Conservation (phyloP, 1,140 invertebrate genomes). For the Drosophila sucinea region DNA sequence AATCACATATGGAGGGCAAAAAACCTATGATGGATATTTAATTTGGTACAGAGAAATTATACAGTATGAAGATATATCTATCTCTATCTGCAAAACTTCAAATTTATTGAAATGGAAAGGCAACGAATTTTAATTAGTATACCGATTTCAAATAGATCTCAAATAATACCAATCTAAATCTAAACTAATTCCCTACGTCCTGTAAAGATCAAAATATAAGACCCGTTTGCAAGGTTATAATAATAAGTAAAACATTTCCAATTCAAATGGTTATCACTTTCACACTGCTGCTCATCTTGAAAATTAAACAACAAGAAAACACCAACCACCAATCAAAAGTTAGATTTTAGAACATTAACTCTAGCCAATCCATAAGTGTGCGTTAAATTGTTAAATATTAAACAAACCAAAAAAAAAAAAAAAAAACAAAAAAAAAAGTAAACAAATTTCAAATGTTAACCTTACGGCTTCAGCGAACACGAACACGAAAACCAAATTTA, state of each 20-base stretch:
- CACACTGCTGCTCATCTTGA: constrained; percentile 29
- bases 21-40: too few relatives aligned
- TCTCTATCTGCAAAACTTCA: too few relatives aligned
- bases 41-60: too few relatives aligned
- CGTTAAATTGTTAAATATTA: constrained; percentile 69
- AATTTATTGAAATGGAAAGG: too few relatives aligned
- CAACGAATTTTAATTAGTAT: too few relatives aligned
- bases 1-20: too few relatives aligned
- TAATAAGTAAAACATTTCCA: background rate
- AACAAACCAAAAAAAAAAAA: constrained; percentile 35
- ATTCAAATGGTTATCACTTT: constrained; percentile 17
- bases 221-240: background rate
- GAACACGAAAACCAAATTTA: constrained; percentile 36
- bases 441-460: constrained; percentile 56
- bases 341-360: constrained; percentile 59
- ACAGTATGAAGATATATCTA: too few relatives aligned
- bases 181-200: too few relatives aligned
- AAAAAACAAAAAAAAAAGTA: constrained; percentile 39
- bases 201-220: too few relatives aligned
- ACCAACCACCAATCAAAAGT: constrained; percentile 46
- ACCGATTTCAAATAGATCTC: too few relatives aligned
- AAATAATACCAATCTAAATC: too few relatives aligned
- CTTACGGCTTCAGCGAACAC: constrained; percentile 66
- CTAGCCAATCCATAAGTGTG: constrained; percentile 58
- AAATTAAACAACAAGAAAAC: constrained; percentile 24